These are phyloP conservation scores for Phrynocephalus guinanensis DNA, from an alignment of 2,797 vertebrate genomes.

Conservation along the genomic window DNA sequence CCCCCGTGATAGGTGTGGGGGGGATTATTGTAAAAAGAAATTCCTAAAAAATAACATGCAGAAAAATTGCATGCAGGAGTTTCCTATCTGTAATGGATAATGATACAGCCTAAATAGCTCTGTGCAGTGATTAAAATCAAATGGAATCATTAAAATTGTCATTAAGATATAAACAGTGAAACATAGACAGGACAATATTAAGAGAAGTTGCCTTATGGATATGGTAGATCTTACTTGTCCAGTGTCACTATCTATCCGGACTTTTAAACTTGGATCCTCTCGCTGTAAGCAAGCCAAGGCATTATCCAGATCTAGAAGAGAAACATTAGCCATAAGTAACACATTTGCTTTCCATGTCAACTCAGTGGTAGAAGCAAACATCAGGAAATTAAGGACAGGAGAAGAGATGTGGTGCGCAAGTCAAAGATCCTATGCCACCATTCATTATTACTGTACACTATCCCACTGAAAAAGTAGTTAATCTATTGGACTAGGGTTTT, in stretches of 20 bases:
- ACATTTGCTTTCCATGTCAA: background rate
- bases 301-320: slow-evolving; percentile 88
- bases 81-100: background rate
- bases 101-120: too few species aligned
- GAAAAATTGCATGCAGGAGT: background rate
- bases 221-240: slow-evolving; percentile 85
- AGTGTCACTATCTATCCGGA: slow-evolving; percentile 90
- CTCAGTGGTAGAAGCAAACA: background rate
- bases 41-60: too few species aligned
- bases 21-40: too few species aligned
- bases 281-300: slow-evolving; percentile 92
- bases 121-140: too few species aligned
- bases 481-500: background rate
- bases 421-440: background rate
- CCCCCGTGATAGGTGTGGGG: too few species aligned
- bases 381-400: background rate
- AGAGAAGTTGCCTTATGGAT: background rate
- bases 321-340: slow-evolving; percentile 20
- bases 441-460: background rate
- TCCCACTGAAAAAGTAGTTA: background rate
- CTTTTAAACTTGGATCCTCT: slow-evolving; percentile 98
- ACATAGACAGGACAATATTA: background rate
- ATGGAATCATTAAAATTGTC: background rate
- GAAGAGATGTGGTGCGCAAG: background rate
- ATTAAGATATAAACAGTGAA: background rate